Conservation (phyloP, 2,797 vertebrate species). For the Synaphobranchus kaupii region DNA sequence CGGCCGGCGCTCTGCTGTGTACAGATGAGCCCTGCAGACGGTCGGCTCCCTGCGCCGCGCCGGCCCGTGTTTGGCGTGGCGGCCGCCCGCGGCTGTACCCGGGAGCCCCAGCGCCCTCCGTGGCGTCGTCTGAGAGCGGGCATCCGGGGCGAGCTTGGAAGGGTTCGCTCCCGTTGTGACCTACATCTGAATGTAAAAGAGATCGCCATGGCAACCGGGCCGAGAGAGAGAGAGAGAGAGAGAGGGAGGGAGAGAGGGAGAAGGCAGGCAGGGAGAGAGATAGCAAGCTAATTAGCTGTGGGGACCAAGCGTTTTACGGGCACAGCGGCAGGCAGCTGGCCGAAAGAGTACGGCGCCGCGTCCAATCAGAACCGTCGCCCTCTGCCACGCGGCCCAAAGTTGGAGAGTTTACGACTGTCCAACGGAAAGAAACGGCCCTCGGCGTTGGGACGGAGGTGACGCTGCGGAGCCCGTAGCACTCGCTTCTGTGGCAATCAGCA, state of each 20-base stretch:
- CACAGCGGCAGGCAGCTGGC: background rate
- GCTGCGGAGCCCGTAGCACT: background rate
- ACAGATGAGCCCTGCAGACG: background rate
- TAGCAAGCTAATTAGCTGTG: constrained; percentile 24
- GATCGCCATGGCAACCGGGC: constrained; percentile 31
- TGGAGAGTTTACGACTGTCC: background rate
- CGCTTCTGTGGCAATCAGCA: background rate
- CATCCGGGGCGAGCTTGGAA: constrained; percentile 23
- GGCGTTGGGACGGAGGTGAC: background rate
- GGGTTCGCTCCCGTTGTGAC: constrained; percentile 31
- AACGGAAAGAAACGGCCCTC: background rate
- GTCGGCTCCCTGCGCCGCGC: background rate
- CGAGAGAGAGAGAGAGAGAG: constrained; percentile 11
- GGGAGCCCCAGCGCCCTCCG: background rate
- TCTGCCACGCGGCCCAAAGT: background rate
- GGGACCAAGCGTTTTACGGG: background rate
- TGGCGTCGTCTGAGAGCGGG: background rate
- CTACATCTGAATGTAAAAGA: constrained; percentile 40
- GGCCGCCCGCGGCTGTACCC: background rate
- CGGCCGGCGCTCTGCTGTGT: background rate
- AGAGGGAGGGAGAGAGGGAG: background rate
- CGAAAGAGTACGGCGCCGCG: background rate
- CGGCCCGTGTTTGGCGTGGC: background rate
- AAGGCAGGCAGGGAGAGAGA: background rate
- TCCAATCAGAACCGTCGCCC: background rate